Evolutionary conservation across 2,797 vertebrate genomes (phyloP).

Genomic region (Crotalus adamanteus): DNA sequence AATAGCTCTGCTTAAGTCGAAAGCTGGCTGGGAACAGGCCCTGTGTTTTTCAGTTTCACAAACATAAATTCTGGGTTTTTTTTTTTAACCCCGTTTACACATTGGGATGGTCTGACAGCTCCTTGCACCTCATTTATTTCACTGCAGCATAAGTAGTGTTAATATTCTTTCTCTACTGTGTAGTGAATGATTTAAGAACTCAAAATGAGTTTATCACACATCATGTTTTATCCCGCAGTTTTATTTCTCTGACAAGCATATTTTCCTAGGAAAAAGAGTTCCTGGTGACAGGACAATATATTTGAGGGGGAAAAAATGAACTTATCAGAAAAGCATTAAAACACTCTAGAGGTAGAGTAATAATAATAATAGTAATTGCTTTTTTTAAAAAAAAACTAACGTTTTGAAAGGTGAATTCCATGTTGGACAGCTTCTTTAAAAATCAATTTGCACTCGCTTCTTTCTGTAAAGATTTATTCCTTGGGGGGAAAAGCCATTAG

Average conservation of each 20-base stretch:
- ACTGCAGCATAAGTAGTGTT: constrained; percentile 32
- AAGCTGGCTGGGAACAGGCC: not conserved
- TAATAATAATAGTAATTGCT: constrained; percentile 56
- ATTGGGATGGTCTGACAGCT: not conserved
- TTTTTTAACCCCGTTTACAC: not conserved
- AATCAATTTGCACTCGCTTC: constrained; percentile 72
- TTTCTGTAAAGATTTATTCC: constrained; percentile 72
- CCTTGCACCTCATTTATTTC: constrained; percentile 32
- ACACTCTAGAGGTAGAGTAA: constrained; percentile 47
- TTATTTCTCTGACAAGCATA: not conserved
- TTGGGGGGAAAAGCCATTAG: constrained; percentile 70
- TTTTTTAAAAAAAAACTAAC: constrained; percentile 54
- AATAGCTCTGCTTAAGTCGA: not conserved
- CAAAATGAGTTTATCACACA: constrained; percentile 42
- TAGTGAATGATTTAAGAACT: constrained; percentile 56
- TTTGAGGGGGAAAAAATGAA: constrained; percentile 48
- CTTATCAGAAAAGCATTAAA: constrained; percentile 56
- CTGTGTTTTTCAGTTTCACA: not conserved
- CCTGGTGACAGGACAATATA: constrained; percentile 45
- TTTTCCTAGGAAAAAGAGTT: constrained; percentile 39
- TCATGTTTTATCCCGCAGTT: constrained; percentile 48
- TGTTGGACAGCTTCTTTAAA: constrained; percentile 71
- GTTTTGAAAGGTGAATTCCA: constrained; percentile 70
- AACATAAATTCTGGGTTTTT: not conserved
- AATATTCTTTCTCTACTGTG: constrained; percentile 43